Evolutionary conservation across 1,140 invertebrate species (phyloP).

Genomic region (Conopomorpha cramerella): DNA sequence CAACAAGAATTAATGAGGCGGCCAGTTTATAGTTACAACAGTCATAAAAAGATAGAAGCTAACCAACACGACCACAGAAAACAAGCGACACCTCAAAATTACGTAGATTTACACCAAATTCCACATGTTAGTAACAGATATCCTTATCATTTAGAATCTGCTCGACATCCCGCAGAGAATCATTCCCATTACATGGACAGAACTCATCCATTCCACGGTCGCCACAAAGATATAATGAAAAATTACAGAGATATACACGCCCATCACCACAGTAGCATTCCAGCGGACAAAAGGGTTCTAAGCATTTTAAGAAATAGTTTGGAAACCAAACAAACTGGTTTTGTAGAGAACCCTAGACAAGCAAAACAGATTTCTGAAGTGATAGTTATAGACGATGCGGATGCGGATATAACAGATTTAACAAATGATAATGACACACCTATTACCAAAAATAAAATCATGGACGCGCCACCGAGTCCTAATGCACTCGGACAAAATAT

Average conservation of each 20-base stretch:
- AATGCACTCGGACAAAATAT: conserved; percentile 66
- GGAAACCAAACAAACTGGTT: conserved; percentile 66
- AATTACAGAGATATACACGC: conserved; percentile 34
- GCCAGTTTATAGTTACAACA: conserved; percentile 45
- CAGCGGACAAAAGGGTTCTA: conserved; percentile 69
- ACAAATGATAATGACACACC: conserved; percentile 36
- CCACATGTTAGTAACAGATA: conserved; percentile 25
- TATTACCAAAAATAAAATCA: no score
- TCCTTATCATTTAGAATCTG: conserved; percentile 22
- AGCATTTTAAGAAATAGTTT: conserved; percentile 71
- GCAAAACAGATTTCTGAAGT: conserved; percentile 46
- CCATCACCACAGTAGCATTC: conserved; percentile 31
- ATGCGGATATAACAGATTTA: conserved; percentile 49
- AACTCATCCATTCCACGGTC: conserved; percentile 41
- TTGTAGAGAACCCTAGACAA: conserved; percentile 54
- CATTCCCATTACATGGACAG: conserved; percentile 35
- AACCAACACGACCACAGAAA: conserved; percentile 43
- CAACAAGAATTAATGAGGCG: conserved; percentile 42
- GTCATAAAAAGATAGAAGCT: conserved; percentile 43
- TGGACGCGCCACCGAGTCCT: no score
- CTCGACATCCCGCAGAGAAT: conserved; percentile 24
- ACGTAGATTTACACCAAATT: conserved; percentile 23
- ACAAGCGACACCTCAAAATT: conserved; percentile 13
- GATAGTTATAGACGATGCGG: conserved; percentile 52
- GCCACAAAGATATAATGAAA: conserved; percentile 46